Evolutionary conservation across 2,113 vertebrate genomes (phyloP), one percentile per base, ranked within the genome.

Genomic region (Sebastes schlegelii): DNA sequence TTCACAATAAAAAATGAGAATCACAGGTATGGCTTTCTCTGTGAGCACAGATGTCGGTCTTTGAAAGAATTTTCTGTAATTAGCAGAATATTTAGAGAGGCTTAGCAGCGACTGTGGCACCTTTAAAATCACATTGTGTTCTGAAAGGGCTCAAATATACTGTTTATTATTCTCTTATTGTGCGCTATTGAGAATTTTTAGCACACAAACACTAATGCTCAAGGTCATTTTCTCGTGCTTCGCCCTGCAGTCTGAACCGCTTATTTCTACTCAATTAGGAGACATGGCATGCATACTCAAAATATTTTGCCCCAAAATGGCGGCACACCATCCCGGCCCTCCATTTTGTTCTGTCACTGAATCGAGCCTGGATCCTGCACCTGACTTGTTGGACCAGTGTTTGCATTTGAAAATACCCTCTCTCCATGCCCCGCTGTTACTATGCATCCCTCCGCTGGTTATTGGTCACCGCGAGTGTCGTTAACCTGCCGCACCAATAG

Each of bases 301-400:
- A 92, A 93, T 89, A 89, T 92, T 86, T 91, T 80, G 82, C 87
- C 83, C 87, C 88, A 92, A 94, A 93, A 94, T 94, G 92, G 93
- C 92, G 92, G 91, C 84, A 51, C 55, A 78, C 74, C 84, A 86
- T 81, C 64, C 83, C 74, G 17, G 76, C 80, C 92, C 89, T 91
- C 92, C 93, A 94, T 94, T 95, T 93, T 93, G 92, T 94, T 89
- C 86, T 84, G 85, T 86, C 70, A 68, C 85, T 82, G 80, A 88
- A 92, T 88, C 34, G 64, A 88, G 87, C 74, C 84, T 93, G 92
- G 92, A 91, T 89, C 86, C 78, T 60, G 91, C 93, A 92, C 91
- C 91, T 93, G 92, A 93, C 89, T 84, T 79, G 81, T 93, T 91
- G 88, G 93, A 88, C 72, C 85, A 63, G 85, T 77, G 82, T 77